phyloP scores from a whole-genome alignment of 2,888 invertebrate species.

The Drepana falcataria region DNA sequence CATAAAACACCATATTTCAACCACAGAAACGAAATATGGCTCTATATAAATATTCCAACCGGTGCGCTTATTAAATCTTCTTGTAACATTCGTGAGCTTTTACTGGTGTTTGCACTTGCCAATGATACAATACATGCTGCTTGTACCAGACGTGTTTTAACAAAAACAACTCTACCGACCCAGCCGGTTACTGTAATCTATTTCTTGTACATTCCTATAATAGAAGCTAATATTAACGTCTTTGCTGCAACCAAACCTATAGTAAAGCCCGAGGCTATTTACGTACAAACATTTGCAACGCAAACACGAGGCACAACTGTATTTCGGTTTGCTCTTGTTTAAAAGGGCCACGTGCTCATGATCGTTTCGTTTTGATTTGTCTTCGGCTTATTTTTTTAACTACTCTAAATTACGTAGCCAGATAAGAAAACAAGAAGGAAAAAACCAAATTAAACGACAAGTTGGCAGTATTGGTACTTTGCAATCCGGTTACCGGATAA shows the following conservation, averaged over 20 bases:
- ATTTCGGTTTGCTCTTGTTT: not conserved
- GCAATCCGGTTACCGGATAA: too few species aligned
- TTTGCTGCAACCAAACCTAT: slow-evolving; percentile 7
- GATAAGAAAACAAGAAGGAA: too few species aligned
- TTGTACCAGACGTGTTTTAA: slow-evolving; percentile 44
- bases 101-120: slow-evolving; percentile 53
- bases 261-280: slow-evolving; percentile 10
- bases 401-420: too few species aligned
- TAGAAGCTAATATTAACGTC: slow-evolving; percentile 7
- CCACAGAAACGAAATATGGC: slow-evolving; percentile 11
- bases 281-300: not conserved
- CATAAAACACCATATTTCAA: not conserved
- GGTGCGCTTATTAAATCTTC: slow-evolving; percentile 38
- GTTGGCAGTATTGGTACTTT: too few species aligned
- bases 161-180: slow-evolving; percentile 38
- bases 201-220: slow-evolving; percentile 30
- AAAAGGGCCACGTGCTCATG: not conserved
- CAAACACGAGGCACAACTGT: not conserved
- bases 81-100: slow-evolving; percentile 39
- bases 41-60: slow-evolving; percentile 16
- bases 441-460: too few species aligned
- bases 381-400: not conserved
- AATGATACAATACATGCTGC: slow-evolving; percentile 59
- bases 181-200: slow-evolving; percentile 24
- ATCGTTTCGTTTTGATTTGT: not conserved